Evolutionary conservation across 2,888 invertebrate genomes (phyloP), one percentile per base, ranked within the genome.

Genomic region (Pollenia labialis): DNA sequence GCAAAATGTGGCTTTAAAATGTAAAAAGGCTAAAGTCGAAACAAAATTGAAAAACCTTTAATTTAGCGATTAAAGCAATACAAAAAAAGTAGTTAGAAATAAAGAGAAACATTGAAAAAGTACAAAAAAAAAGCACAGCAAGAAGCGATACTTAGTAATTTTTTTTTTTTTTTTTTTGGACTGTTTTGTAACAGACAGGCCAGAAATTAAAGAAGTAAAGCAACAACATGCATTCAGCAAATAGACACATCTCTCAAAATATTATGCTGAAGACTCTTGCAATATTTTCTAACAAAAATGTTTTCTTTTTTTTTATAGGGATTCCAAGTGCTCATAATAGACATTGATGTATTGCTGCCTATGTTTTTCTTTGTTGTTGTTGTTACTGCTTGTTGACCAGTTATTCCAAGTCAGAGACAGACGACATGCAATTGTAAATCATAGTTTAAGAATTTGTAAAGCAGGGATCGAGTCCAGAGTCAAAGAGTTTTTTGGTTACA

Each of bases 271-370:
- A 68, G 10, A 42, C 58, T 60, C 18, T n/a, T 32, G 4, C 32
- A 40, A 69, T 48, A 54, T 54, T 72, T 82, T 69, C 46, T 6
- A 52, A 76, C 18, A 48, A 42, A 54, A 2, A 50, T 54, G 12
- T 40, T 18, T 18, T 11, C 32, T 42, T 54, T 16, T 40, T 40
- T 18, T 18, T 10, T n/a, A 68, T 75, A 6, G 44, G 62, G 23
- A 71, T 7, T 42, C 18, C 54, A 62, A 60, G 12, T 52, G 50
- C 56, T 79, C 58, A 71, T 72, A 72, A 74, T 54, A 54, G 85
- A 87, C 87, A 84, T 81, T 87, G 87, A 87, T 87, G 87, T 77
- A 87, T 87, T 68, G 81, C 84, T 74, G 18, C 16, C 40, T 16
- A 14, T 6, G 4, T 44, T 69, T 23, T 23, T 42, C 14, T 54